Evolutionary conservation across 2,888 invertebrate genomes (phyloP), one percentile per base, ranked within the genome.

Genomic region (Dasysyrphus tricinctus): DNA sequence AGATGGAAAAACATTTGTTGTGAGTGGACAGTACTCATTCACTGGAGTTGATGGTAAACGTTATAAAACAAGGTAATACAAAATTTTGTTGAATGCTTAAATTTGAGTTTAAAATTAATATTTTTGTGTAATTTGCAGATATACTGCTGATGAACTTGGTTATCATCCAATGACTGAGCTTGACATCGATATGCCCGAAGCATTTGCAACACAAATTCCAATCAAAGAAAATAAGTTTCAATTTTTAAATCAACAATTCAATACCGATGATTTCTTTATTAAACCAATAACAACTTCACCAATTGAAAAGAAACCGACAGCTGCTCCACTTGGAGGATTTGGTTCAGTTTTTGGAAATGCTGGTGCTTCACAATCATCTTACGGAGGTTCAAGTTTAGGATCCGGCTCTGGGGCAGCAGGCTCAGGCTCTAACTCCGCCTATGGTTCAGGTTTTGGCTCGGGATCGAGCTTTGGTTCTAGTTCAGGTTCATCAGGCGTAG

Each of bases 91-190:
- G 12, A n/a, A 7, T n/a, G 57, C 24, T 29, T 19, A n/a, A 63
- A 29, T 47, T 6, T 8, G 14, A 8, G 9, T 39, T 19, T 9
- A 49, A 49, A 67, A 47, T 9, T 39, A 4, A 32, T 14, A 29
- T 19, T 54, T 51, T 11, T 37, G 24, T 24, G 3, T 24, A 24
- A 37, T 63, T 24, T 59, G 9, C 3, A 88, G 92, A 49, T 93
- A 93, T 56, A 93, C 93, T 5, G 93, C 93, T 74, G 93, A 93
- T 88, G 93, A 93, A 88, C 90, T 91, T 51, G 93, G 93, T 24
- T 93, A 93, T 51, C 93, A 93, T 90, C 93, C 93, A 61, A 92
- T 91, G 44, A 92, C 93, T n/a, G 92, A 92, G 81, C 89, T 93
- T 16, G 93, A 93, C 81, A 89, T 92, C 37, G 92, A 92, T 39